Percentiles rank a stretch among this genome's conserved stretches.
Conservation (phyloP, 2,888 invertebrate genomes). For the Eristalis tenax region DNA sequence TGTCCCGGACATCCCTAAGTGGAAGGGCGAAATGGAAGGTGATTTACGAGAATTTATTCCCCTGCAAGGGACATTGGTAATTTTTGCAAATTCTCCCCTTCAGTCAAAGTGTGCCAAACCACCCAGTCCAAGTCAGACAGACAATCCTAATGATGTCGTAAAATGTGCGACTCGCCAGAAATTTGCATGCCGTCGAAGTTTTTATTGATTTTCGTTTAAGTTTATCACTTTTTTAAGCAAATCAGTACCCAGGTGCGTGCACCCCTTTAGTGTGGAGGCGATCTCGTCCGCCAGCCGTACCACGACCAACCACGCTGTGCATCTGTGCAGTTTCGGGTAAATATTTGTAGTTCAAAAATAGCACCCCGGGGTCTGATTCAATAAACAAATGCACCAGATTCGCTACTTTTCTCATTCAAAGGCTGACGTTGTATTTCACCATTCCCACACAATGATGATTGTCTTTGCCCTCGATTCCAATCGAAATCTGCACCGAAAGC, state of each 20-base stretch:
- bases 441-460: neutral
- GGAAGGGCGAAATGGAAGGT: conserved; percentile 29
- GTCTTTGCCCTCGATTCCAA: conserved; percentile 2
- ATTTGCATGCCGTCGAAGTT: conserved; percentile 34
- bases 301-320: neutral
- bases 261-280: conserved; percentile 1
- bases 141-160: conserved; percentile 58
- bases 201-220: conserved; percentile 15
- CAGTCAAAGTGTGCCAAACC: conserved; percentile 41
- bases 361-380: neutral
- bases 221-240: conserved; percentile 33
- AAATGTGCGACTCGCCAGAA: conserved; percentile 40
- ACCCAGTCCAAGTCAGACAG: neutral
- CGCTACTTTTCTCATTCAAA: too few relatives aligned
- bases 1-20: conserved; percentile 1
- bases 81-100: conserved; percentile 32
- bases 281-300: neutral
- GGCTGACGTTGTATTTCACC: neutral
- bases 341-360: conserved; percentile 50
- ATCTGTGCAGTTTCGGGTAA: conserved; percentile 30
- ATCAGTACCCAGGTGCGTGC: conserved; percentile 52
- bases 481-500: conserved; percentile 5
- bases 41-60: conserved; percentile 40
- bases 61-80: conserved; percentile 7
- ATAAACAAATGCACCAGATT: neutral